Evolutionary conservation across 2,113 vertebrate genomes (phyloP).

Genomic region (Acinonyx jubatus): DNA sequence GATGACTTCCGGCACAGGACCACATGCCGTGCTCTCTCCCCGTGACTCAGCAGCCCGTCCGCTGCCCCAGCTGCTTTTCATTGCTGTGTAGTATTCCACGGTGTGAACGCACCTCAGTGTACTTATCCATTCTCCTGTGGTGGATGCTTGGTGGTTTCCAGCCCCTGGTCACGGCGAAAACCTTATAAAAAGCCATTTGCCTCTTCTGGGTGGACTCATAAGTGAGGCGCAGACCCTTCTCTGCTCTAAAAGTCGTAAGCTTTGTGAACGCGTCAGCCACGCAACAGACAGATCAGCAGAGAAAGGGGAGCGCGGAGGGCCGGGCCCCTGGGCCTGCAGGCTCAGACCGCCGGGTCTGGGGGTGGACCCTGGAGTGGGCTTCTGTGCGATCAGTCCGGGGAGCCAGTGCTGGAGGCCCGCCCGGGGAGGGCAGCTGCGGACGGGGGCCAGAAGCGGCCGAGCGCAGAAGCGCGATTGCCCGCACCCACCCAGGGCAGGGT

Average conservation of each 20-base stretch:
- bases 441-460: too few relatives aligned
- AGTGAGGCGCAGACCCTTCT: too few relatives aligned
- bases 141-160: fast-evolving
- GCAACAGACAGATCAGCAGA: background rate
- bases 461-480: background rate
- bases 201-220: fast-evolving
- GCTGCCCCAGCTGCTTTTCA: fast-evolving
- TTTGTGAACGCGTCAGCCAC: too few relatives aligned
- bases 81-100: fast-evolving
- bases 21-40: fast-evolving
- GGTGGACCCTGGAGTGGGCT: background rate
- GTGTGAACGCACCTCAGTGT: fast-evolving
- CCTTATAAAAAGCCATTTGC: too few relatives aligned
- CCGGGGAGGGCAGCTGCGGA: fast-evolving
- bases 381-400: fast-evolving
- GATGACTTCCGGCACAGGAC: fast-evolving
- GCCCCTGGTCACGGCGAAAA: background rate
- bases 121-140: background rate
- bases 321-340: background rate
- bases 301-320: too few relatives aligned
- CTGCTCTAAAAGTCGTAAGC: background rate
- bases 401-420: background rate
- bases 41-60: fast-evolving
- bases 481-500: background rate
- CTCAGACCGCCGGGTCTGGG: too few relatives aligned